Evolutionary conservation across 2,797 vertebrate genomes (phyloP).

Genomic region (Propithecus perrieri): DNA sequence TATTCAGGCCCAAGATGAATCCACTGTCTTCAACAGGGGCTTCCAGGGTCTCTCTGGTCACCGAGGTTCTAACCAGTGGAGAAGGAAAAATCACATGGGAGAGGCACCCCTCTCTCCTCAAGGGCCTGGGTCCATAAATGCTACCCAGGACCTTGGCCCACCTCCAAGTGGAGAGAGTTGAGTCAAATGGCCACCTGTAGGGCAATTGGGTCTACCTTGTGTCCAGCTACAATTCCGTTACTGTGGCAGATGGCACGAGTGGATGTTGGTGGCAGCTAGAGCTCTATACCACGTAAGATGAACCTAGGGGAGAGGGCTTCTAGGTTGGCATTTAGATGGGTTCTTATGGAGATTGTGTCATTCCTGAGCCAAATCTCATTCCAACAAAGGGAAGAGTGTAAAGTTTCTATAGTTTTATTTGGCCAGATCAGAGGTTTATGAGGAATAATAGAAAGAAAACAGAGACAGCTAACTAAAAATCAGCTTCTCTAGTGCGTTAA

Average conservation of each 20-base stretch:
- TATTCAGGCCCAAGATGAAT: neutral
- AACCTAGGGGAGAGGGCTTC: neutral
- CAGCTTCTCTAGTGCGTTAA: neutral
- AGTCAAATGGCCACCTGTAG: neutral
- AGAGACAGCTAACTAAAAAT: neutral
- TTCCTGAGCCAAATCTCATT: neutral
- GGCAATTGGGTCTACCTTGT: neutral
- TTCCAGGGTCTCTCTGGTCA: neutral
- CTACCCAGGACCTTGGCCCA: neutral
- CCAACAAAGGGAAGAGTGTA: neutral
- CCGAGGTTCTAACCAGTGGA: neutral
- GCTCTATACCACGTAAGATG: neutral
- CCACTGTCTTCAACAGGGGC: neutral
- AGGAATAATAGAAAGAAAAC: neutral
- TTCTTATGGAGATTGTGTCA: neutral
- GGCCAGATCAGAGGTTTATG: neutral
- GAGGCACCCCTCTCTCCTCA: neutral
- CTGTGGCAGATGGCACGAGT: neutral
- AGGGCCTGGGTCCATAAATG: rapidly evolving
- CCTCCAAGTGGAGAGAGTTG: neutral
- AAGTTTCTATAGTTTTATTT: neutral
- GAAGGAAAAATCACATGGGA: neutral
- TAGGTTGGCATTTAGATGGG: neutral
- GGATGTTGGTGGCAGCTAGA: neutral
- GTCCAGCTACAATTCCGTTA: neutral